phyloP scores from a whole-genome alignment of 2,113 vertebrate species.

The Vanacampus margaritifer region DNA sequence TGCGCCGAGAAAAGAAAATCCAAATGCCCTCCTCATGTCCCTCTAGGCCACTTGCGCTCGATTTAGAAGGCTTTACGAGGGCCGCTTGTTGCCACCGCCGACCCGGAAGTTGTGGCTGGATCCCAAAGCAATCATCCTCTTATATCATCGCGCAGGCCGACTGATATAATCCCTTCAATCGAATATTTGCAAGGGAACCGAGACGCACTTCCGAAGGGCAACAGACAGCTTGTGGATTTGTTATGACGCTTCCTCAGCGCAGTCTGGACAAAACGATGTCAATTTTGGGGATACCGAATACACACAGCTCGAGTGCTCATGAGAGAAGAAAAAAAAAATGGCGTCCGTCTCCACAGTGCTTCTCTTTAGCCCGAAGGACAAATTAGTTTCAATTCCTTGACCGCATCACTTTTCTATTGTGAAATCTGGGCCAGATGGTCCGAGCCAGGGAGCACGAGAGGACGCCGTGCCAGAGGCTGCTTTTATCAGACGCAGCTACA shows the following conservation, averaged over 20 bases:
- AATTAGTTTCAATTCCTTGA: conserved; percentile 71
- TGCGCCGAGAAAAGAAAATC: background rate
- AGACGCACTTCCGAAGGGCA: conserved; percentile 27
- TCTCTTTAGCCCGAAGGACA: conserved; percentile 57
- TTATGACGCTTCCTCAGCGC: no score
- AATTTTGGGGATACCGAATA: no score
- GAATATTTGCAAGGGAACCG: conserved; percentile 46
- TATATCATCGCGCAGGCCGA: conserved; percentile 57
- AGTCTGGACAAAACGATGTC: no score
- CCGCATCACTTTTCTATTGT: conserved; percentile 55
- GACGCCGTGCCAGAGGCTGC: conserved; percentile 51
- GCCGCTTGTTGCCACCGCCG: conserved; percentile 32
- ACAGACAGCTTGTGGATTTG: background rate
- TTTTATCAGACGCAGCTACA: conserved; percentile 46
- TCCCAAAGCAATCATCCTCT: conserved; percentile 65
- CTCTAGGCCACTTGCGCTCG: conserved; percentile 23
- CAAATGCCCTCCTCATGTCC: background rate
- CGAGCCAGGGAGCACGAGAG: conserved; percentile 27
- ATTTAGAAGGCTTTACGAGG: conserved; percentile 29
- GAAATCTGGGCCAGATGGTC: conserved; percentile 72
- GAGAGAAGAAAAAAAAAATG: conserved; percentile 4
- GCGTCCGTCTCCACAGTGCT: conserved; percentile 21
- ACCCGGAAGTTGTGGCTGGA: conserved; percentile 38
- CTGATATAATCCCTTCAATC: conserved; percentile 64
- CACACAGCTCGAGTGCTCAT: conserved; percentile 10